A percentile compares a stretch with the other conserved stretches of the same genome.
phyloP scores from a whole-genome alignment of 2,888 invertebrate species.

The Ypsolopha sequella region DNA sequence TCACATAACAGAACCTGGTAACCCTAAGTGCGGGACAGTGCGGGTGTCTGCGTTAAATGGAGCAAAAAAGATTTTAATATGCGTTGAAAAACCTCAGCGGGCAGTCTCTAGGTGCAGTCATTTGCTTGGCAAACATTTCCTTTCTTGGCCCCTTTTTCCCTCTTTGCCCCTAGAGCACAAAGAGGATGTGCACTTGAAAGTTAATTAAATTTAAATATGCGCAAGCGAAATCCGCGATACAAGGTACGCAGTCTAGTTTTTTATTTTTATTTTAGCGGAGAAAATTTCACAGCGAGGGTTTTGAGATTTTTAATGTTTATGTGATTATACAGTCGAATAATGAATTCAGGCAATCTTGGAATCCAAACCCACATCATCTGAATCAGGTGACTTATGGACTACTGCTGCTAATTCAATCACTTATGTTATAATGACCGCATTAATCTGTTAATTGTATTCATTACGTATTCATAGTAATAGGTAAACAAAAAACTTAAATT shows the following conservation, averaged over 20 bases:
- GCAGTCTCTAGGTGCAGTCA: conserved; percentile 26
- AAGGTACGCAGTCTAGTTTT: background rate
- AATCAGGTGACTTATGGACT: too few relatives aligned
- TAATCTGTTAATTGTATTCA: too few relatives aligned
- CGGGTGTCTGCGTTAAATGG: conserved; percentile 25
- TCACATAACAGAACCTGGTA: too few relatives aligned
- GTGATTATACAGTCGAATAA: too few relatives aligned
- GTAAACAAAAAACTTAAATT: too few relatives aligned
- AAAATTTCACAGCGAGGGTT: background rate
- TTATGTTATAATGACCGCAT: too few relatives aligned
- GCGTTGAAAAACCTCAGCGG: conserved; percentile 20
- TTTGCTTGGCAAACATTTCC: conserved; percentile 32
- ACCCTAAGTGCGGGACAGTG: conserved; percentile 13
- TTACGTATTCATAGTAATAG: too few relatives aligned
- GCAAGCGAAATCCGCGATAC: conserved; percentile 17
- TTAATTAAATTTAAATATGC: conserved; percentile 61
- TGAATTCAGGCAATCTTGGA: too few relatives aligned
- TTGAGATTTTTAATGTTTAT: too few relatives aligned
- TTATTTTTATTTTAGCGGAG: background rate
- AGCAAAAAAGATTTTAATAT: conserved; percentile 36
- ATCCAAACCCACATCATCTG: too few relatives aligned
- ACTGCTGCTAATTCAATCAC: too few relatives aligned
- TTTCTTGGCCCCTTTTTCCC: conserved; percentile 21
- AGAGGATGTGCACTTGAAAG: conserved; percentile 46
- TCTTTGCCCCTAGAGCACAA: conserved; percentile 23